phyloP scores from a whole-genome alignment of 2,888 invertebrate genomes.

The Cheilosia urbana region DNA sequence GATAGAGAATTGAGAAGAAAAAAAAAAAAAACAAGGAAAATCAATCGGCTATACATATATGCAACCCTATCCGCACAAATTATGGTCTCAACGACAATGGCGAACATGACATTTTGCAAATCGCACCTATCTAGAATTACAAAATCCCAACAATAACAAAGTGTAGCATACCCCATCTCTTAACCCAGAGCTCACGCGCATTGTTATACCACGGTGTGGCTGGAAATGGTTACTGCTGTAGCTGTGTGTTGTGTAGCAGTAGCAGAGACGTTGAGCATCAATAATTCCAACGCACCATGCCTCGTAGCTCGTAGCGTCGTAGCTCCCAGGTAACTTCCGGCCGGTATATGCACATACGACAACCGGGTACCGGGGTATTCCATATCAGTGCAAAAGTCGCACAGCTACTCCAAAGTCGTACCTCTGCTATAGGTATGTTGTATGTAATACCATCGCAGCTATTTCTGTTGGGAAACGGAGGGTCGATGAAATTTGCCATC shows the following conservation, averaged over 20 bases:
- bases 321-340: constrained; percentile 53
- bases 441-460: neutral
- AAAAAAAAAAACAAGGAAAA: constrained; percentile 5
- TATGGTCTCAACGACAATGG: constrained; percentile 72
- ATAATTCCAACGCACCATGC: constrained; percentile 65
- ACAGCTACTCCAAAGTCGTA: constrained; percentile 11
- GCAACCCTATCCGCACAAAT: constrained; percentile 72
- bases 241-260: constrained; percentile 11
- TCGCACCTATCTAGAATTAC: constrained; percentile 74
- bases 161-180: constrained; percentile 25
- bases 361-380: constrained; percentile 36
- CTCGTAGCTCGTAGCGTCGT: constrained; percentile 13
- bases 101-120: constrained; percentile 75
- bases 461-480: constrained; percentile 12
- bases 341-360: constrained; percentile 19
- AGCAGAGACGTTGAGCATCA: constrained; percentile 61
- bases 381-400: constrained; percentile 44
- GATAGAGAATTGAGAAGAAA: constrained; percentile 1
- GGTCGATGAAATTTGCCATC: neutral
- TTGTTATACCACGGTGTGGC: constrained; percentile 43
- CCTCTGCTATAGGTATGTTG: neutral
- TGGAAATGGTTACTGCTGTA: constrained; percentile 49
- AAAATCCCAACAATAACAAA: constrained; percentile 46
- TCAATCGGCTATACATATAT: constrained; percentile 55
- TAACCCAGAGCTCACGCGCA: constrained; percentile 59